A percentile compares a stretch with the other conserved stretches of the same genome.
These are phyloP conservation scores for Clostera curtula DNA, from an alignment of 2,888 invertebrate species.

Conservation along the genomic window DNA sequence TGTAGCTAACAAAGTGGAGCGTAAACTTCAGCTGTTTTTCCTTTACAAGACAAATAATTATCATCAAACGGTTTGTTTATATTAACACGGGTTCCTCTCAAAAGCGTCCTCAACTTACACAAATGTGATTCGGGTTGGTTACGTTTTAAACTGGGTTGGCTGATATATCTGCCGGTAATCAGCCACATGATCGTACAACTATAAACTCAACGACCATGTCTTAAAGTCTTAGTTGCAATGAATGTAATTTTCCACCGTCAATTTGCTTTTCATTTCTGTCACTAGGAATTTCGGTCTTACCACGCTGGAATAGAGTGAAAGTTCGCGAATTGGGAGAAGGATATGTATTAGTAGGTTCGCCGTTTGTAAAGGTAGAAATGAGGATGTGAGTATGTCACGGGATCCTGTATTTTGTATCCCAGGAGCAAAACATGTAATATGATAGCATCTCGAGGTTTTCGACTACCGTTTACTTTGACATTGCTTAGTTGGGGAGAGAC, in stretches of 20 bases:
- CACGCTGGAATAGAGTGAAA: no score
- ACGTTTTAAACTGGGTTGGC: slow-evolving; percentile 29
- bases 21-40: slow-evolving; percentile 1
- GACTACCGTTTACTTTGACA: slow-evolving; percentile 18
- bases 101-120: slow-evolving; percentile 23
- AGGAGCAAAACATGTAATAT: slow-evolving; percentile 13
- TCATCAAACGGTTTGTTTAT: slow-evolving; percentile 26
- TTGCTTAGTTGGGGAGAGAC: slow-evolving; percentile 10
- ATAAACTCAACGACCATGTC: background rate
- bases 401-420: slow-evolving; percentile 14
- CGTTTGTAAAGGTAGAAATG: slow-evolving; percentile 18
- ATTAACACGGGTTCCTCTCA: slow-evolving; percentile 23
- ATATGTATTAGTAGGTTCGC: no score
- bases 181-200: slow-evolving; percentile 4
- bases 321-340: no score
- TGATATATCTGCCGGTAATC: slow-evolving; percentile 21
- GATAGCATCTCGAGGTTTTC: slow-evolving; percentile 12
- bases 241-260: no score
- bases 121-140: slow-evolving; percentile 26
- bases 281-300: no score
- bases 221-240: no score
- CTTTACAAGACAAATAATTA: slow-evolving; percentile 23
- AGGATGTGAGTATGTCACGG: slow-evolving; percentile 20
- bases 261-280: no score
- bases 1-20: no score